A percentile compares a stretch with the other conserved stretches of the same genome.
phyloP scores from a whole-genome alignment of 2,113 vertebrate species.

The Coryphaenoides rupestris region DNA sequence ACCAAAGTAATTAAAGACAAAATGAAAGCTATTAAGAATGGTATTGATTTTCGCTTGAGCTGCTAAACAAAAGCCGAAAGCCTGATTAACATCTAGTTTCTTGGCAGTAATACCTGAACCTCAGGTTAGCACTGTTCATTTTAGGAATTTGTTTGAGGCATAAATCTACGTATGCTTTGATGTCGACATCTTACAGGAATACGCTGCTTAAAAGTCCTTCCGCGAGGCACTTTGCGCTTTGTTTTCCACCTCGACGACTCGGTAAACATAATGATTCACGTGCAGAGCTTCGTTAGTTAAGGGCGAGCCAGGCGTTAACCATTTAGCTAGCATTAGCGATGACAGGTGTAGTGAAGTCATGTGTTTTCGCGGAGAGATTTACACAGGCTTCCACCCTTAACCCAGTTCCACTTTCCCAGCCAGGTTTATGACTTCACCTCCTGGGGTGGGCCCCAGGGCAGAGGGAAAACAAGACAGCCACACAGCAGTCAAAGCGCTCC shows the following conservation, averaged over 20 bases:
- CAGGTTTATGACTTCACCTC: constrained; percentile 74
- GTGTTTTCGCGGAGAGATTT: constrained; percentile 61
- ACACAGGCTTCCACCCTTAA: constrained; percentile 54
- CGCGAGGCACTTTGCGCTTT: background rate
- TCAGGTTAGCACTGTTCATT: constrained; percentile 16
- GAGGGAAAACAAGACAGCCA: constrained; percentile 62
- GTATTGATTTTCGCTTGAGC: background rate
- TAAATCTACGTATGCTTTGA: background rate
- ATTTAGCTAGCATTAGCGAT: constrained; percentile 35
- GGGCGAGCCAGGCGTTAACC: constrained; percentile 32
- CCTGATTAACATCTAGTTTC: background rate
- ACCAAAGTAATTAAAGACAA: constrained; percentile 11
- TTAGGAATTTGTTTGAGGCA: constrained; percentile 18
- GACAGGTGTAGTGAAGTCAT: constrained; percentile 70
- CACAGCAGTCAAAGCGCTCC: constrained; percentile 50
- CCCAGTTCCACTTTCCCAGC: constrained; percentile 59
- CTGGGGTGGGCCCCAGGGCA: constrained; percentile 55
- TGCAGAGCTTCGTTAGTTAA: constrained; percentile 24
- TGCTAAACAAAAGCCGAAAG: constrained; percentile 4
- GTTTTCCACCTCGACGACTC: constrained; percentile 14
- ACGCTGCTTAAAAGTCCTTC: constrained; percentile 17
- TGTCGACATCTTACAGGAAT: background rate
- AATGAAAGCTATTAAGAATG: background rate
- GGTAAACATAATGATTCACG: constrained; percentile 34
- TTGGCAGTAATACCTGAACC: background rate